A percentile compares a stretch with the other conserved stretches of the same genome.
These are phyloP conservation scores for Macropodus opercularis DNA, from an alignment of 2,797 vertebrate genomes.

Conservation along the genomic window DNA sequence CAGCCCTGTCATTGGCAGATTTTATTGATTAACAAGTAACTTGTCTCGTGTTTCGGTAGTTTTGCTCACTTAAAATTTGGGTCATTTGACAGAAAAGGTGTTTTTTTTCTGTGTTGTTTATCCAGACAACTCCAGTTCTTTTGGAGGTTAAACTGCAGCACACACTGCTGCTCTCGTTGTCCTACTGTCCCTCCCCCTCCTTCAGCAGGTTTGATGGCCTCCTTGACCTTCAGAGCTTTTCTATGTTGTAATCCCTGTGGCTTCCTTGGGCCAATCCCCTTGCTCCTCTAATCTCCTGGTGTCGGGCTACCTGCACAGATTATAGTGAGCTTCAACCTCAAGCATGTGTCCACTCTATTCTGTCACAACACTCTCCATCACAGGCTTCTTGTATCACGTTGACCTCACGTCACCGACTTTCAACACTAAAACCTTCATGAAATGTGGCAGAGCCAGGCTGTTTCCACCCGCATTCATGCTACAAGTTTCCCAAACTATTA, in stretches of 20 bases:
- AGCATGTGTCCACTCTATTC: slow-evolving; percentile 31
- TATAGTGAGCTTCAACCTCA: slow-evolving; percentile 39
- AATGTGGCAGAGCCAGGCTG: neutral
- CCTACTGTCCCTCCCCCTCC: slow-evolving; percentile 38
- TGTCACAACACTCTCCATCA: slow-evolving; percentile 13
- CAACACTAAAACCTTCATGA: neutral
- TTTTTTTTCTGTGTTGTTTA: too few relatives aligned
- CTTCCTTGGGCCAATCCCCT: slow-evolving; percentile 59
- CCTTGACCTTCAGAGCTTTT: slow-evolving; percentile 54
- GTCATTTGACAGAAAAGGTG: too few relatives aligned
- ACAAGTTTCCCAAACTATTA: too few relatives aligned
- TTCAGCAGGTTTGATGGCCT: slow-evolving; percentile 38
- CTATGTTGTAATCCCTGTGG: slow-evolving; percentile 62
- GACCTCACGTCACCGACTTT: neutral
- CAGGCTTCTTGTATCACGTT: neutral
- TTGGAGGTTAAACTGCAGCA: too few relatives aligned
- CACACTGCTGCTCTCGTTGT: slow-evolving; percentile 1
- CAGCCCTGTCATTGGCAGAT: too few relatives aligned
- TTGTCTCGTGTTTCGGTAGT: too few relatives aligned
- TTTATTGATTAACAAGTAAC: too few relatives aligned
- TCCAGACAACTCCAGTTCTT: too few relatives aligned
- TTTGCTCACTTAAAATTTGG: too few relatives aligned
- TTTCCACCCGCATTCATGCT: neutral
- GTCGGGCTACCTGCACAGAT: slow-evolving; percentile 66
- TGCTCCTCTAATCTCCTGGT: slow-evolving; percentile 69